Percentiles rank a stretch among this genome's conserved stretches.
phyloP scores from a whole-genome alignment of 2,797 vertebrate genomes.

The Chaenodraco wilsoni region DNA sequence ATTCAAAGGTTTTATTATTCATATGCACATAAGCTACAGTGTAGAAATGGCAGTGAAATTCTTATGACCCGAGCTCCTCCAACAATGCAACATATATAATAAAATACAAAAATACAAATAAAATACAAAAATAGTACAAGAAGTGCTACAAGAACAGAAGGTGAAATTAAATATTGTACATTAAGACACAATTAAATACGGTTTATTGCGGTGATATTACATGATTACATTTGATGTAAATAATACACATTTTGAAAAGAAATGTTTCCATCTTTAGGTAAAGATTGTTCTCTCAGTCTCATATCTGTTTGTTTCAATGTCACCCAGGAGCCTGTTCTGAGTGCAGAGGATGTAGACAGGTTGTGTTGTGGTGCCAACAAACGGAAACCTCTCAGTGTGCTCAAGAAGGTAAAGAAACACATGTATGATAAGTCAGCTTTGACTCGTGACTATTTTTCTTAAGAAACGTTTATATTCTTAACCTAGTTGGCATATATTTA shows the following conservation, averaged over 20 bases:
- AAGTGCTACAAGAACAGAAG: too few species aligned
- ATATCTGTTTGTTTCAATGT: constrained; percentile 8
- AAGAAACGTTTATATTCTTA: neutral
- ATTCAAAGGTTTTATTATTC: neutral
- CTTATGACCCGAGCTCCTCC: too few species aligned
- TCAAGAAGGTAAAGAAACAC: constrained; percentile 75
- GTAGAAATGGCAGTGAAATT: too few species aligned
- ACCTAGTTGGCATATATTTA: neutral
- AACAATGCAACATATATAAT: too few species aligned
- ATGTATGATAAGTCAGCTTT: neutral
- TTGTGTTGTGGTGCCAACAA: constrained; percentile 52
- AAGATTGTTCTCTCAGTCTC: constrained; percentile 3
- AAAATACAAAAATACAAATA: too few species aligned
- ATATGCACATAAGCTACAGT: too few species aligned
- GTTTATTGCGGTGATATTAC: too few species aligned
- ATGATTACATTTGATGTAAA: neutral
- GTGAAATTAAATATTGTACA: too few species aligned
- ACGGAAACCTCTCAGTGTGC: constrained; percentile 65
- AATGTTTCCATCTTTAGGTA: neutral
- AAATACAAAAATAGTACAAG: too few species aligned
- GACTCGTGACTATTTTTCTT: neutral
- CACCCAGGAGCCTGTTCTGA: constrained; percentile 82
- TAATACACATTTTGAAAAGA: neutral
- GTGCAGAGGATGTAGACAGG: constrained; percentile 70
- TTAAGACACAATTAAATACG: too few species aligned